phyloP scores from a whole-genome alignment of 2,888 invertebrate species.

The Hartigia nigra region DNA sequence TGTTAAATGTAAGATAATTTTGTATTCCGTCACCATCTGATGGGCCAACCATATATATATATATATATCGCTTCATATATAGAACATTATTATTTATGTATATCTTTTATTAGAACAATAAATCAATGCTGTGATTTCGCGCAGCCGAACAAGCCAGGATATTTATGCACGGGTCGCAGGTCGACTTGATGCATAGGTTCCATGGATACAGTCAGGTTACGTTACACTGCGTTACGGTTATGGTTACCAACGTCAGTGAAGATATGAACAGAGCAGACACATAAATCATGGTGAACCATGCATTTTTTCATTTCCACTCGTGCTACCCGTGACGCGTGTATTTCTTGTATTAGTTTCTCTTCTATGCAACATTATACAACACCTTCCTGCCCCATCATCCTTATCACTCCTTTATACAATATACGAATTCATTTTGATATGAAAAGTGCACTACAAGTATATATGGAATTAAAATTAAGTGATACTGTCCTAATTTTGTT shows the following conservation, averaged over 20 bases:
- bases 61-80: neutral
- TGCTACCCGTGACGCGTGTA: neutral
- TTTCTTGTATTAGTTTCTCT: neutral
- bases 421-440: neutral
- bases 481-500: neutral
- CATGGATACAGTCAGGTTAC: neutral
- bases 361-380: neutral
- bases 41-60: neutral
- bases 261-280: slow-evolving; percentile 10
- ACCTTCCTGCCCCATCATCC: neutral
- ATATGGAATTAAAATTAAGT: neutral
- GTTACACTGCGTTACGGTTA: too few relatives aligned
- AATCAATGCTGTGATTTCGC: slow-evolving; percentile 15
- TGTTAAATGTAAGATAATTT: neutral
- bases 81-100: neutral
- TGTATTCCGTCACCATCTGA: neutral
- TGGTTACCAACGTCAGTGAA: neutral
- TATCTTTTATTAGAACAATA: neutral
- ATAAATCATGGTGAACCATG: slow-evolving; percentile 18
- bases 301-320: slow-evolving; percentile 12
- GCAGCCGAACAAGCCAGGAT: slow-evolving; percentile 26
- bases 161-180: slow-evolving; percentile 32
- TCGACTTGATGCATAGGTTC: slow-evolving; percentile 1
- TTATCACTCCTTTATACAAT: neutral
- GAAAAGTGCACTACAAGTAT: neutral